phyloP scores from a whole-genome alignment of 1,140 invertebrate species.

The Ganaspis sp. region DNA sequence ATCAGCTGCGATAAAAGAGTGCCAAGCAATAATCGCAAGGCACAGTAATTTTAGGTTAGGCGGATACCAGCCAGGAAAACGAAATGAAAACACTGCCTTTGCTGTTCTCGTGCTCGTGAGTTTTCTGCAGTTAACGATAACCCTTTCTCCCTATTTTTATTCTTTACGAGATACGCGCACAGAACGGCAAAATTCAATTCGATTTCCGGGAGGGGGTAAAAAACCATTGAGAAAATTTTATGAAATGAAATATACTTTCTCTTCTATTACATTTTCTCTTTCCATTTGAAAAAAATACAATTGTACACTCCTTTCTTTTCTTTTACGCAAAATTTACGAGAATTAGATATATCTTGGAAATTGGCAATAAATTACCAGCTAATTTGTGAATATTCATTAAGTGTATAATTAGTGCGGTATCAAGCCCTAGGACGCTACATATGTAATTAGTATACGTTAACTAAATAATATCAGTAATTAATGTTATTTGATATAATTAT shows the following conservation, averaged over 20 bases:
- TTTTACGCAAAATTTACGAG: background rate
- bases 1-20: conserved; percentile 57
- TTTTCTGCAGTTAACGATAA: conserved; percentile 31
- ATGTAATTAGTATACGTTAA: too few relatives aligned
- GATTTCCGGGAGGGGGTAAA: background rate
- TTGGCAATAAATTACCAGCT: too few relatives aligned
- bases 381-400: too few relatives aligned
- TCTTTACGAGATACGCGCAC: conserved; percentile 15
- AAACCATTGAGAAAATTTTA: background rate
- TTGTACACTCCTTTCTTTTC: too few relatives aligned
- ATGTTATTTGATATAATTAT: too few relatives aligned
- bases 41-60: conserved; percentile 40
- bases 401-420: too few relatives aligned
- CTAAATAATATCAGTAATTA: too few relatives aligned
- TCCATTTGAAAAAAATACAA: background rate
- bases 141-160: conserved; percentile 34
- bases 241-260: conserved; percentile 19
- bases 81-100: conserved; percentile 38
- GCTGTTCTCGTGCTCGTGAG: conserved; percentile 17
- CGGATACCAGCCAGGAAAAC: conserved; percentile 19
- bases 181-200: conserved; percentile 19
- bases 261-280: background rate
- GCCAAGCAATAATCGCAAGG: conserved; percentile 39
- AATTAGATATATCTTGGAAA: too few relatives aligned
- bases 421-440: too few relatives aligned